Base-by-base conservation (phyloP, 2,113 vertebrate genomes). In the Oceanodroma tethys region DNA sequence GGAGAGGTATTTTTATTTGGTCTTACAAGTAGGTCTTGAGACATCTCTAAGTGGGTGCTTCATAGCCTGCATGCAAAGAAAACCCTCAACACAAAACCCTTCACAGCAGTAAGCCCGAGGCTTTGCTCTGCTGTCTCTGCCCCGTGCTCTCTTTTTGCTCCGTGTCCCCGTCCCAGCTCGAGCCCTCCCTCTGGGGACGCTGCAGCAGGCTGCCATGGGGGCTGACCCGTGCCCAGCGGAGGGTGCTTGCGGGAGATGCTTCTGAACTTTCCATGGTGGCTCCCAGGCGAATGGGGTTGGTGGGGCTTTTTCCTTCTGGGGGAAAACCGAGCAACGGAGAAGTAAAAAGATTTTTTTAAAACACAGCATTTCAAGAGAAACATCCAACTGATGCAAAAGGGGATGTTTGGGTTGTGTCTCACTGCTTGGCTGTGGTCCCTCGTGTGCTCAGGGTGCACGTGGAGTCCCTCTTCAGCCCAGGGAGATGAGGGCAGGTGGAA, bases 1-100 rank as follows among this genome's bases (percentile, higher is more conserved):
- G 22, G 19, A 89, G 66, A 90, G 40, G 34, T 89, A 86, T 96
- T 95, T 96, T 91, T 94, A 84, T 81, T 78, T 91, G 94, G 93
- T 92, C 80, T 94, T 90, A 70, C 83, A 95, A 96, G 87, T 96
- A 95, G 93, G 92, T 93, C 88, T 93, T 42, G 45, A 91, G 67
- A 40, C 36, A 29, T 59, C 19, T 93, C 34, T 9, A 81, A 88
- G 80, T 59, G 48, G 43, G 67, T 81, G 63, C 82, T 84, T 74
- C 60, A 3, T 25, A 63, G 88, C 27, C 68, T 34, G 72, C 1
- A 0, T 42, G 58, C 63, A n/a, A 15, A 50, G 16, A 27, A 86
- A 89, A 55, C 21, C 66, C 45, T 59, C 58, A n/a, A 25, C 40
- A 43, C 17, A 29, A 40, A 71, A 13, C 20, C 48, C 79, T 56